A percentile compares a stretch with the other conserved stretches of the same genome.
These are phyloP conservation scores for Pyrocoelia pectoralis DNA, from an alignment of 2,888 invertebrate genomes.

Conservation along the genomic window DNA sequence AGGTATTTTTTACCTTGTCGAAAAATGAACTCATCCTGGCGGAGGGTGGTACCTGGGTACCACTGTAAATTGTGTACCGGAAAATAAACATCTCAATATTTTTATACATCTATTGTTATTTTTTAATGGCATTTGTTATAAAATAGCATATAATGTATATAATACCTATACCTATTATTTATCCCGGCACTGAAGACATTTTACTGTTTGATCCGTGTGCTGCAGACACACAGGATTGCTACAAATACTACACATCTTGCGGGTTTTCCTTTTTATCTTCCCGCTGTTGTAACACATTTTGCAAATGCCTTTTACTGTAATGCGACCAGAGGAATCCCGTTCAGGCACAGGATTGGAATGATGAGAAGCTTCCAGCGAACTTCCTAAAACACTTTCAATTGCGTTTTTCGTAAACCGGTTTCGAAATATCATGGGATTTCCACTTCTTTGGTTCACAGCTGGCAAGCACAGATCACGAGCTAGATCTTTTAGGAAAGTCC, in stretches of 20 bases:
- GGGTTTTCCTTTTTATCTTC: slow-evolving; percentile 18
- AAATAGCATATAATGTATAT: no score
- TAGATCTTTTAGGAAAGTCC: slow-evolving; percentile 8
- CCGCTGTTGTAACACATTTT: slow-evolving; percentile 21
- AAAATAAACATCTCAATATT: no score
- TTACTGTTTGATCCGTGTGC: slow-evolving; percentile 14
- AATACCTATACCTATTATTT: no score
- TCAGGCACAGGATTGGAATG: slow-evolving; percentile 21
- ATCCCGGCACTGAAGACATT: no score
- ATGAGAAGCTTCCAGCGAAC: slow-evolving; percentile 15
- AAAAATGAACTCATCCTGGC: no score
- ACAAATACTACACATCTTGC: slow-evolving; percentile 19
- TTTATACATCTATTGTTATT: no score
- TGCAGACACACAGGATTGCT: slow-evolving; percentile 14
- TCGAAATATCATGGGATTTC: background rate
- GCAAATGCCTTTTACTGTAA: slow-evolving; percentile 15
- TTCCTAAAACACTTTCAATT: background rate
- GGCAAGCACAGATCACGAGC: slow-evolving; percentile 19
- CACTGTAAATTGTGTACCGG: no score
- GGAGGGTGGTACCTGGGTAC: no score
- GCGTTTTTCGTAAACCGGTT: background rate
- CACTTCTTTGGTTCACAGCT: slow-evolving; percentile 17
- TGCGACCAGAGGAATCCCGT: slow-evolving; percentile 13
- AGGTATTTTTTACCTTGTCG: no score
- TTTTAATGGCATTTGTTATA: no score